phyloP scores from a whole-genome alignment of 2,797 vertebrate species.

The Squalus acanthias region DNA sequence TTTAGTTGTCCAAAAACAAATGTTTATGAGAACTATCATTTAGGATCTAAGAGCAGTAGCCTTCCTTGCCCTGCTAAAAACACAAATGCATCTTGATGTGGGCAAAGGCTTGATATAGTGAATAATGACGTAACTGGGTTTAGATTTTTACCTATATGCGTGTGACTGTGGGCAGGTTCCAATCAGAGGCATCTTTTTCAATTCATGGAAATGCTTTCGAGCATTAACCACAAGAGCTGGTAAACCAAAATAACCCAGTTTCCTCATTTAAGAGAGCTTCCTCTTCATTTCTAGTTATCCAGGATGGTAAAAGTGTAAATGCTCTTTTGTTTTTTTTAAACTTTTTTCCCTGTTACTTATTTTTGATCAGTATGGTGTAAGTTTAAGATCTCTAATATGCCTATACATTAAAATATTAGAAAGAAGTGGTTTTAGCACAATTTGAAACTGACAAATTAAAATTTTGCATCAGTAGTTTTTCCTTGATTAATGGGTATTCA shows the following conservation, averaged over 20 bases:
- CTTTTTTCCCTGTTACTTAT: background rate
- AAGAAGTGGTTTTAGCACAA: background rate
- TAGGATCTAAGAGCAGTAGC: too few species aligned
- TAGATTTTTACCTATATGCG: background rate
- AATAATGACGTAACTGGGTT: background rate
- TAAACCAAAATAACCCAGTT: conserved; percentile 42
- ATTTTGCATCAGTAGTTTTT: background rate
- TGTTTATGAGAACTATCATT: background rate
- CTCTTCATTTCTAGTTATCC: conserved; percentile 61
- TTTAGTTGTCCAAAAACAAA: background rate
- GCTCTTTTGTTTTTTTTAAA: conserved; percentile 42
- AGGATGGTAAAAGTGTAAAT: conserved; percentile 62
- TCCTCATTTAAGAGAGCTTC: conserved; percentile 55
- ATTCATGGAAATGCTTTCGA: conserved; percentile 18
- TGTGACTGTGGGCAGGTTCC: background rate
- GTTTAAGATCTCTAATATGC: background rate
- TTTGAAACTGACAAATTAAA: background rate
- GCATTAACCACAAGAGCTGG: conserved; percentile 14
- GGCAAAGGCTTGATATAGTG: background rate
- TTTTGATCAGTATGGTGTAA: background rate
- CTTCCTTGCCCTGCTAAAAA: background rate
- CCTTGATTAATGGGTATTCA: background rate
- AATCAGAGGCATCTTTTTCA: background rate
- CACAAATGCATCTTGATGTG: background rate
- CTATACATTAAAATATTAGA: background rate